Base-by-base conservation (phyloP, 2,888 invertebrate species). In the Scaeva pyrastri region DNA sequence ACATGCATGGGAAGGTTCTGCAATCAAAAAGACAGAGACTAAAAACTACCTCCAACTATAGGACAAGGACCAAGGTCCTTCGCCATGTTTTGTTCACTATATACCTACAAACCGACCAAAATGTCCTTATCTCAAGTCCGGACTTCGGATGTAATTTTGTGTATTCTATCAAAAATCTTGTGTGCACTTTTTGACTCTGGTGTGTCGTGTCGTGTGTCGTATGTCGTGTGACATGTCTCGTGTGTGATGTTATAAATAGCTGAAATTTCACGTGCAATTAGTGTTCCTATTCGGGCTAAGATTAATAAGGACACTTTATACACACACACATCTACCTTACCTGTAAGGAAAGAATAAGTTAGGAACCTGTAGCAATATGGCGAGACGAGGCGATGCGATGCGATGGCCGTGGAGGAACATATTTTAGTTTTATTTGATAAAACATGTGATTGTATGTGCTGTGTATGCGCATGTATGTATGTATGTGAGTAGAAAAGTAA, bases 101-200 rank as follows among this genome's bases (percentile, higher is more conserved):
- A 31, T 8, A 5, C 5, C 14, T 23, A 56, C 16, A 56, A 11
- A 6, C 11, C 16, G 31, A 11, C 64, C 16, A 39, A 36, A 50
- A 66, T 68, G 39, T 45, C 64, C 80, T 80, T 86, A 77, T 81
- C 81, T 73, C 26, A 58, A 50, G 48, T 48, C 48, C 56, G 70
- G 77, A 86, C 77, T 48, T 36, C 56, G 70, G 77, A 86, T 81
- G 81, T 81, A 82, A 78, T 82, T 74, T 82, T 78, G 77, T 86
- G 74, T 74, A 82, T 86, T 86, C 82, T 74, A 81, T 86, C 74
- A 82, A 74, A 86, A 82, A 78, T 82, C 74, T 78, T 21, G 39
- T 73, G 62, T 85, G 79, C 75, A 79, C 52, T 70, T 77, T 75
- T 55, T 52, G 41, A 48, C 52, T 71, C 31, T 10, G 50, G 52